A percentile compares a stretch with the other conserved stretches of the same genome.
phyloP scores from a whole-genome alignment of 2,888 invertebrate species.

The Nemoura dubitans region DNA sequence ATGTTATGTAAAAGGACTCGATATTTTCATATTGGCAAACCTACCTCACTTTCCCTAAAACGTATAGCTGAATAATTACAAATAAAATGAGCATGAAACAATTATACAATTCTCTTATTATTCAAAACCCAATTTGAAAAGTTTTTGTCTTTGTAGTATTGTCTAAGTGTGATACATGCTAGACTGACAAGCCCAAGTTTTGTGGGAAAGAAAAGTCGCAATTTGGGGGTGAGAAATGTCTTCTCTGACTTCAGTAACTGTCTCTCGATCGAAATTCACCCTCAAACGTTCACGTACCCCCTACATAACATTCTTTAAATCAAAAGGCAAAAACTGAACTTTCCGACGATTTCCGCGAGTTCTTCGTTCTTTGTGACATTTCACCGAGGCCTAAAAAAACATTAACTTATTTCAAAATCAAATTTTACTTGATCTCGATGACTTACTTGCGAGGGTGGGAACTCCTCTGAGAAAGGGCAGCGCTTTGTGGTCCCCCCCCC shows the following conservation, averaged over 20 bases:
- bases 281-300: background rate
- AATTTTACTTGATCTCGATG: background rate
- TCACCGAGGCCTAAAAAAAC: background rate
- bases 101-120: no score
- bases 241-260: background rate
- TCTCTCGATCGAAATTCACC: background rate
- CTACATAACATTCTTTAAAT: background rate
- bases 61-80: no score
- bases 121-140: no score
- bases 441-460: background rate
- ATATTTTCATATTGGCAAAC: no score
- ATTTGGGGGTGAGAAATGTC: background rate
- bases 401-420: background rate
- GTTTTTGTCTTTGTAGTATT: no score
- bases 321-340: background rate
- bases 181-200: no score
- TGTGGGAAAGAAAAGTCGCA: no score
- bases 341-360: background rate
- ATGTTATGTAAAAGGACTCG: no score
- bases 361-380: background rate
- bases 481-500: background rate
- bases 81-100: no score
- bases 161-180: no score
- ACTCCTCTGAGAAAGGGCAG: background rate
- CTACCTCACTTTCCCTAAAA: no score